These are phyloP conservation scores for Helleia helle DNA, from an alignment of 2,888 invertebrate species.

Conservation along the genomic window DNA sequence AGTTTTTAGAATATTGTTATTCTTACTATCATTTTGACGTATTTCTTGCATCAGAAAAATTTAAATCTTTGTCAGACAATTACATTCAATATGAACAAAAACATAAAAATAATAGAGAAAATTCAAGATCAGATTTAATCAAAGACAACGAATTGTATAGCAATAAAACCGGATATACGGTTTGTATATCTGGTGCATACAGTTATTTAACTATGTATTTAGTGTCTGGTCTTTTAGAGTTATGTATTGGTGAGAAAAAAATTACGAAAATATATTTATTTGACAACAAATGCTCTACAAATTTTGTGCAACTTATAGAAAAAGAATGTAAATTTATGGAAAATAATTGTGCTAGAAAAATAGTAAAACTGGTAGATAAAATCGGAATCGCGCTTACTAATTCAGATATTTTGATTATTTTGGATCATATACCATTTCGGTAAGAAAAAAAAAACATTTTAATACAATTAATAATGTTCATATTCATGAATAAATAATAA, in stretches of 20 bases:
- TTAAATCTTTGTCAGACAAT: slow-evolving; percentile 36
- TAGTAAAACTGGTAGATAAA: slow-evolving; percentile 49
- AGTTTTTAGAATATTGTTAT: slow-evolving; percentile 76
- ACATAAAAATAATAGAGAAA: slow-evolving; percentile 23
- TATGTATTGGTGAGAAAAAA: slow-evolving; percentile 28
- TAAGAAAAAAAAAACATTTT: slow-evolving; percentile 26
- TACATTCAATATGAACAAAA: slow-evolving; percentile 40
- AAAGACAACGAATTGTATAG: slow-evolving; percentile 17
- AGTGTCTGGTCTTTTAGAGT: slow-evolving; percentile 45
- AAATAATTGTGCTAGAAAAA: slow-evolving; percentile 35
- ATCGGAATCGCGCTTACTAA: slow-evolving; percentile 57
- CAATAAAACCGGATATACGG: slow-evolving; percentile 27
- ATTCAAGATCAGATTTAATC: no score
- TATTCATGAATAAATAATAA: no score
- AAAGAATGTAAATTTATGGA: slow-evolving; percentile 42
- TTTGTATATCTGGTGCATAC: slow-evolving; percentile 51
- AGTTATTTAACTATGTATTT: slow-evolving; percentile 42
- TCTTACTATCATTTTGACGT: slow-evolving; percentile 70
- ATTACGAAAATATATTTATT: slow-evolving; percentile 48
- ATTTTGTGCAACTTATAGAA: slow-evolving; percentile 44
- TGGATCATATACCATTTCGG: slow-evolving; percentile 58
- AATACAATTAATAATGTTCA: background rate
- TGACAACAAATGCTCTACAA: slow-evolving; percentile 34
- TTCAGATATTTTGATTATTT: slow-evolving; percentile 65
- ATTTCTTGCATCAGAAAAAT: slow-evolving; percentile 39